Evolutionary conservation across 2,797 vertebrate species (phyloP).

Genomic region (Lacerta agilis): DNA sequence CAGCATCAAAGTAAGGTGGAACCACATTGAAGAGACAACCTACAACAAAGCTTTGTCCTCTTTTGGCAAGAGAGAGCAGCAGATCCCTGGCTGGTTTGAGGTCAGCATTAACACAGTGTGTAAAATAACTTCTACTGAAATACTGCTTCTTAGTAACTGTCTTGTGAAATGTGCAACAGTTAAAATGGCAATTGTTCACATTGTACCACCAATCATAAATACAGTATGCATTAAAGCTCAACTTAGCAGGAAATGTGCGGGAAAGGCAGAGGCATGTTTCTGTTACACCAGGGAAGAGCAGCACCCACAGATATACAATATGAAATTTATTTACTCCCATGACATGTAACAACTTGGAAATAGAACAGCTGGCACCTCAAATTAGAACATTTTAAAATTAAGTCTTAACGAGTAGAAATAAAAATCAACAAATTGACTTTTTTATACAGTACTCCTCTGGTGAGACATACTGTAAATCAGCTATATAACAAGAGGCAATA

Average conservation of each 20-base stretch:
- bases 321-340: slow-evolving; percentile 63
- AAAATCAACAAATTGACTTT: slow-evolving; percentile 75
- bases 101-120: too few relatives aligned
- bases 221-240: neutral
- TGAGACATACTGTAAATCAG: slow-evolving; percentile 67
- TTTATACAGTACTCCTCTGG: slow-evolving; percentile 68
- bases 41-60: too few relatives aligned
- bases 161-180: neutral
- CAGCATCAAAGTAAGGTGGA: too few relatives aligned
- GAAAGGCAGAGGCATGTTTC: neutral
- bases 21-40: too few relatives aligned
- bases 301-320: slow-evolving; percentile 40
- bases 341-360: slow-evolving; percentile 57
- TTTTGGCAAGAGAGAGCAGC: too few relatives aligned
- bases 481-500: slow-evolving; percentile 65
- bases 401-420: slow-evolving; percentile 68
- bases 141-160: neutral
- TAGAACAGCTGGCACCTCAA: slow-evolving; percentile 77
- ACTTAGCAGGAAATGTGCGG: neutral
- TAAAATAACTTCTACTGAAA: neutral
- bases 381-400: slow-evolving; percentile 74
- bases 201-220: neutral
- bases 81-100: too few relatives aligned
- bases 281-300: neutral
- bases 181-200: neutral